Conservation (phyloP, 1,140 invertebrate genomes). For the Ruditapes philippinarum region DNA sequence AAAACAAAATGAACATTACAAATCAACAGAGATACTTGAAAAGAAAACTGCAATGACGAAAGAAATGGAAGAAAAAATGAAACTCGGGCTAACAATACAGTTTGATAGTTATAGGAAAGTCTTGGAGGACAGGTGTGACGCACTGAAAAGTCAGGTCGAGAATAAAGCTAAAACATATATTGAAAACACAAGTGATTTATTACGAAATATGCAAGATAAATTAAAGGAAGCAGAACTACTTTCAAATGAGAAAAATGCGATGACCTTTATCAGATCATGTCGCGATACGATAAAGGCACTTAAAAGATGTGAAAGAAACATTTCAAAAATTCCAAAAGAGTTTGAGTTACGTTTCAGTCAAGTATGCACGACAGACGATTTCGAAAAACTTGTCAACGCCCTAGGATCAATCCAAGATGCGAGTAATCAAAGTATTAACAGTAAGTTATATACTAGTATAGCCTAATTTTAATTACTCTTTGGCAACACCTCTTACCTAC, state of each 20-base stretch:
- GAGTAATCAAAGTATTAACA: background rate
- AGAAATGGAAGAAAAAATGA: background rate
- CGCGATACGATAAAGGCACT: background rate
- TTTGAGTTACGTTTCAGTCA: background rate
- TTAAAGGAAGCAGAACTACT: background rate
- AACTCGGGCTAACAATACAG: background rate
- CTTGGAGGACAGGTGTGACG: background rate
- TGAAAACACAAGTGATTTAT: background rate
- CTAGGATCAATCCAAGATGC: background rate
- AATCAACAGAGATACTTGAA: background rate
- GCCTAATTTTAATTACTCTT: no score
- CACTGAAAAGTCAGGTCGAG: background rate
- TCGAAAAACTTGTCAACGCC: background rate
- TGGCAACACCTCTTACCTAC: no score
- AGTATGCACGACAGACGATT: constrained; percentile 19
- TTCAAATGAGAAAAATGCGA: background rate
- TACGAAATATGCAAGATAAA: background rate
- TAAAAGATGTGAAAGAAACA: background rate
- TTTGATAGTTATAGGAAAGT: background rate
- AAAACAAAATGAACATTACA: background rate
- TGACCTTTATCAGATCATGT: background rate
- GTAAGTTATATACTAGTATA: no score
- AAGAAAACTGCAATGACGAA: no score
- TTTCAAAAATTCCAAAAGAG: background rate
- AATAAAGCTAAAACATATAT: background rate